Conservation (phyloP, 92 coral and sea anemone genomes). For the Porites rus region DNA sequence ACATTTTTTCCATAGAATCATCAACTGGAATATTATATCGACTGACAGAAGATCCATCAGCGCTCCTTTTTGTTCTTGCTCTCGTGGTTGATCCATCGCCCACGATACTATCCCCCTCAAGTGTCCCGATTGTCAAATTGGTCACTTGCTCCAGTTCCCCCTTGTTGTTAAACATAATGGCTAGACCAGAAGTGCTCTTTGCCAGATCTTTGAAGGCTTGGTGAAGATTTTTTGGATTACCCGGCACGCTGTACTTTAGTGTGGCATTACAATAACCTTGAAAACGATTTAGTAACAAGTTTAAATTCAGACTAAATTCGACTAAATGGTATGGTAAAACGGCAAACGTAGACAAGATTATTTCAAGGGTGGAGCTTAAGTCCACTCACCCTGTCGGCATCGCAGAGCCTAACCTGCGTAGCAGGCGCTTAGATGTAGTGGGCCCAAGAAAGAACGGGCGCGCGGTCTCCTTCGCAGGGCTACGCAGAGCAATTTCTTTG, state of each 20-base stretch:
- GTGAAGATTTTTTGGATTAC: slow-evolving; percentile 31
- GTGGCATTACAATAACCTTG: slow-evolving; percentile 10
- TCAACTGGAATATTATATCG: slow-evolving; percentile 68
- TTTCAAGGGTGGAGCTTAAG: too few species aligned
- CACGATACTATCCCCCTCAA: slow-evolving; percentile 79
- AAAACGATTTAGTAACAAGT: background rate
- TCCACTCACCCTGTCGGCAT: too few species aligned
- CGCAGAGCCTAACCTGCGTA: too few species aligned
- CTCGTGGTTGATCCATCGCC: slow-evolving; percentile 61
- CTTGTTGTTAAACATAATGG: slow-evolving; percentile 47
- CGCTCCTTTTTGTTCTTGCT: slow-evolving; percentile 71
- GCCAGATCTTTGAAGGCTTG: slow-evolving; percentile 73
- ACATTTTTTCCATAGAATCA: slow-evolving; percentile 81
- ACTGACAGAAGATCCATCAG: slow-evolving; percentile 7
- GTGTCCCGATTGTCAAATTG: slow-evolving; percentile 76
- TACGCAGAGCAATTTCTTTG: too few species aligned
- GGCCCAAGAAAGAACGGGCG: too few species aligned
- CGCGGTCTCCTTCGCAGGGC: too few species aligned
- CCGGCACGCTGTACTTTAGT: background rate
- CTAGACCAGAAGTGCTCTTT: slow-evolving; percentile 77
- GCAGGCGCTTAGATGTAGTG: too few species aligned
- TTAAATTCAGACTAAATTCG: too few species aligned
- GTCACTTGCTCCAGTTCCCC: slow-evolving; percentile 68
- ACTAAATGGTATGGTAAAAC: background rate
- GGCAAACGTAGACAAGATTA: too few species aligned